Conservation (phyloP, 1,140 invertebrate genomes). For the Lasioglossum albipes region DNA sequence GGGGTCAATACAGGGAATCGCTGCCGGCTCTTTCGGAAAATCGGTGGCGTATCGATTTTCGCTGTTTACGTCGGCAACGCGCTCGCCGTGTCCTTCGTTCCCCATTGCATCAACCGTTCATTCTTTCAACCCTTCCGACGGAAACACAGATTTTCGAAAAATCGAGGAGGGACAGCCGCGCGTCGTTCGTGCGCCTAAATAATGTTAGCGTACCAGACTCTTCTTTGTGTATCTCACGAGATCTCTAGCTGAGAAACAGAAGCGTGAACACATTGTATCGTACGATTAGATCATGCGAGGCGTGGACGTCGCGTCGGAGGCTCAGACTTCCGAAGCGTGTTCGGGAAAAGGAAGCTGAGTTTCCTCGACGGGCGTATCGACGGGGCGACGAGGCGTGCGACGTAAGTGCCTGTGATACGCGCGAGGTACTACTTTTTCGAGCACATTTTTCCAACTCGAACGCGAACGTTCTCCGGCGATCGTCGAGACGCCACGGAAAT, state of each 20-base stretch:
- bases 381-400: too few relatives aligned
- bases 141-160: too few relatives aligned
- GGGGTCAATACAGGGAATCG: constrained; percentile 39
- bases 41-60: too few relatives aligned
- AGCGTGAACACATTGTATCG: not conserved
- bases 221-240: constrained; percentile 13
- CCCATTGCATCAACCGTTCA: too few relatives aligned
- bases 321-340: not conserved
- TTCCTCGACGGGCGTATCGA: not conserved
- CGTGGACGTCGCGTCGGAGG: not conserved
- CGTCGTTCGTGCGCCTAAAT: constrained; percentile 11
- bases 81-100: too few relatives aligned
- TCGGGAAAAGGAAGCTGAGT: not conserved
- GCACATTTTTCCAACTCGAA: not conserved
- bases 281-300: constrained; percentile 17
- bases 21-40: not conserved
- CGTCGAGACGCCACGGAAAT: not conserved
- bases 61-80: too few relatives aligned
- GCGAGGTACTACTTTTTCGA: not conserved
- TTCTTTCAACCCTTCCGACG: too few relatives aligned
- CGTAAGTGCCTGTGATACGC: constrained; percentile 8
- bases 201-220: not conserved
- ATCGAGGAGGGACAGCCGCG: too few relatives aligned
- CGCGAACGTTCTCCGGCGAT: not conserved
- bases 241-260: constrained; percentile 1